Percentiles rank a stretch among this genome's conserved stretches.
Conservation (phyloP, 2,113 vertebrate genomes). For the Hiodon alosoides region DNA sequence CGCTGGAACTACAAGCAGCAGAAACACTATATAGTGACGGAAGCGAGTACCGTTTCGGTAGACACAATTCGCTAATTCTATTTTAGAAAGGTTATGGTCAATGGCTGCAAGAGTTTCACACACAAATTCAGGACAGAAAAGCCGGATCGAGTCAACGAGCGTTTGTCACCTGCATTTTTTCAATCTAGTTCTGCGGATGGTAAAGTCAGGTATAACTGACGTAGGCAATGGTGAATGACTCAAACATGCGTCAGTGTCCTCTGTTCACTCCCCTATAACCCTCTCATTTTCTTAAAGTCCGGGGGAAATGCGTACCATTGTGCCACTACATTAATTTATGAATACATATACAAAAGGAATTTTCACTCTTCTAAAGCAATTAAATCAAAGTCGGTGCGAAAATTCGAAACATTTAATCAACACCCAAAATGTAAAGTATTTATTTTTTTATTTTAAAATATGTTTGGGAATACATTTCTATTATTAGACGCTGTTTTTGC, state of each 20-base stretch:
- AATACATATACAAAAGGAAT: background rate
- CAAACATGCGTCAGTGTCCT: slow-evolving; percentile 17
- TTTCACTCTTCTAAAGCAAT: background rate
- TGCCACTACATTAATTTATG: background rate
- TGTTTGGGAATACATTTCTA: slow-evolving; percentile 25
- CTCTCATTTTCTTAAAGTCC: background rate
- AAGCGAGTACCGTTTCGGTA: no score
- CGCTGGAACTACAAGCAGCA: background rate
- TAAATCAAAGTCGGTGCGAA: slow-evolving; percentile 27
- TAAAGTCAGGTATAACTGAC: background rate
- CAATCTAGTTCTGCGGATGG: background rate
- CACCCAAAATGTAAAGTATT: background rate
- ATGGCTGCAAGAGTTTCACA: no score
- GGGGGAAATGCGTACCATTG: background rate
- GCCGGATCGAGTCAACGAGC: no score
- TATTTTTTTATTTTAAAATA: background rate
- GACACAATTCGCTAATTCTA: background rate
- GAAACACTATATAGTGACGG: background rate
- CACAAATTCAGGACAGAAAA: no score
- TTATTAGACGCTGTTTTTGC: slow-evolving; percentile 33
- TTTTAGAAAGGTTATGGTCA: background rate
- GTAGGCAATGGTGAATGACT: slow-evolving; percentile 1
- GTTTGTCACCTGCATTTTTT: background rate
- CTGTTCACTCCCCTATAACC: background rate
- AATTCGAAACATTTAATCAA: background rate